A percentile compares a stretch with the other conserved stretches of the same genome.
phyloP scores from a whole-genome alignment of 2,797 vertebrate species.

The Epinephelus coioides region DNA sequence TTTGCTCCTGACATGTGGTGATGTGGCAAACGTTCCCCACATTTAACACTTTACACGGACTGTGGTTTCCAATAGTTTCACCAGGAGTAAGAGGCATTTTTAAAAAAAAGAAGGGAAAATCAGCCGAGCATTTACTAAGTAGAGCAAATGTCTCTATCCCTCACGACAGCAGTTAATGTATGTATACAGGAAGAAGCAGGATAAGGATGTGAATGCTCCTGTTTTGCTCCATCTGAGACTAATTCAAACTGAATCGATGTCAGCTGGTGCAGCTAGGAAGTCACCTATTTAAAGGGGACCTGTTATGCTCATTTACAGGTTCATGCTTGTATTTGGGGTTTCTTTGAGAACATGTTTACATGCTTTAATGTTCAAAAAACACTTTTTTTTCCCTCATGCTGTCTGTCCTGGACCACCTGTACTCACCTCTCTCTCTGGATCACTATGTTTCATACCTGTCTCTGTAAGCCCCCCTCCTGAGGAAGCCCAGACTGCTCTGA shows the following conservation, averaged over 20 bases:
- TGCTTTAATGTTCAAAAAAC: too few relatives aligned
- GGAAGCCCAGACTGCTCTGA: too few relatives aligned
- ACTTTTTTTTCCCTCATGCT: too few relatives aligned
- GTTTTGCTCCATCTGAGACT: conserved; percentile 54
- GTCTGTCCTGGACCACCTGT: too few relatives aligned
- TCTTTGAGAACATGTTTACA: too few relatives aligned
- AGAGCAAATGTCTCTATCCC: conserved; percentile 63
- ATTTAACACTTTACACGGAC: conserved; percentile 67
- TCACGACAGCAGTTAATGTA: conserved; percentile 12
- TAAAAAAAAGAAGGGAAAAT: conserved; percentile 31
- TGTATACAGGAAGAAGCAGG: conserved; percentile 46
- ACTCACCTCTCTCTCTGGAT: too few relatives aligned
- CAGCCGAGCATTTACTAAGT: conserved; percentile 66
- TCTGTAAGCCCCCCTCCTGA: too few relatives aligned
- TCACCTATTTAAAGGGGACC: conserved; percentile 1
- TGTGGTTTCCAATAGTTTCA: conserved; percentile 58
- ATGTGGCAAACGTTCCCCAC: conserved; percentile 47
- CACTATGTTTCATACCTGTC: too few relatives aligned
- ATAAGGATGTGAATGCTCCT: conserved; percentile 46
- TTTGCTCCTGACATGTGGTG: conserved; percentile 61
- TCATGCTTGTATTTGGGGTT: too few relatives aligned
- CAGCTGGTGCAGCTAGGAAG: conserved; percentile 27
- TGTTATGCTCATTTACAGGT: too few relatives aligned
- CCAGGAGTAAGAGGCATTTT: conserved; percentile 37
- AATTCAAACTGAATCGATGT: conserved; percentile 53